Evolutionary conservation across 2,888 invertebrate genomes (phyloP), one percentile per base, ranked within the genome.

Genomic region (Miltochrista miniata): DNA sequence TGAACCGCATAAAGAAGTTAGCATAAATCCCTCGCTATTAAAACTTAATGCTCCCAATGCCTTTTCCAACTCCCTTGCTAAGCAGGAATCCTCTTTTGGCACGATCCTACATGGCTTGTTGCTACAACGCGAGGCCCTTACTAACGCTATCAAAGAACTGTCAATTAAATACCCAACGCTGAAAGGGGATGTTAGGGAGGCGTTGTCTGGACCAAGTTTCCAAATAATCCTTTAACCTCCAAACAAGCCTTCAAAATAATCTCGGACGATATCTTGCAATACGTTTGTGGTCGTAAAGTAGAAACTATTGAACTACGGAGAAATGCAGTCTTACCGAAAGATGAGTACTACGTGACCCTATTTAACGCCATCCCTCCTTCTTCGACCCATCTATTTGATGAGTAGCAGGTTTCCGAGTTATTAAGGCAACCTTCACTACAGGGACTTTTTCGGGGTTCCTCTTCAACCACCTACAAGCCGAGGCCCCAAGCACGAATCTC

Each of bases 251-350:
- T n/a, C 36, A 11, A 12, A 12, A 34, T 30, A 29, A 15, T 11
- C 15, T 50, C 12, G 9, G 58, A 63, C 36, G 50, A 63, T 11
- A 42, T 63, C 0, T 31, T 63, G 13, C 44, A 51, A 30, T 51
- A 51, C 15, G 46, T 47, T 10, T 51, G 46, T 29, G 47, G 52
- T 1, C n/a, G 44, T 13, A 8, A 38, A 14, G 48, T 44, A 1
- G 52, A 52, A 48, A 34, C 43, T 7, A 45, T 54, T 13, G 41
- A 49, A 37, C 18, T 30, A 10, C 15, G 53, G 10, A 36, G 53
- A 14, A 38, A 38, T 18, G n/a, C 5, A 4, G 48, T 41, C 38
- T 38, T 33, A 9, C 9, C 45, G 7, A 44, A 44, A 12, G 48
- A 53, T 18, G 41, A 36, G 10, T 13, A 11, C 8, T 35, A 47